Evolutionary conservation across 2,888 invertebrate species (phyloP), one percentile per base, ranked within the genome.

Genomic region (Limnephilus marmoratus): DNA sequence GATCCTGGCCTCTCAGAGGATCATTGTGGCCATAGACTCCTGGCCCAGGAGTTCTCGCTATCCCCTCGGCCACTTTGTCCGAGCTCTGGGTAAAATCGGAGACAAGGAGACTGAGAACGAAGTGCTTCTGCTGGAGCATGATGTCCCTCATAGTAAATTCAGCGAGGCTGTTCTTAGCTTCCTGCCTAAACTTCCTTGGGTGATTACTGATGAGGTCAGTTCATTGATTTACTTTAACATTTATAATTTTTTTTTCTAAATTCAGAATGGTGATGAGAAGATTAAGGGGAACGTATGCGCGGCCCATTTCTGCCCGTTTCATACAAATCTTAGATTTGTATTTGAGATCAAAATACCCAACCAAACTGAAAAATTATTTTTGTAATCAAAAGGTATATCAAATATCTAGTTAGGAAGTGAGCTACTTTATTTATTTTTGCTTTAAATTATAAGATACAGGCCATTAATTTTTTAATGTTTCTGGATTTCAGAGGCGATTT

Each of bases 91-190:
- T 29, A 97, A 97, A 90, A 97, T 99, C 93, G 96, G 99, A 41
- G 98, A 99, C 94, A 98, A 98, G 94, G 97, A 98, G 24, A 99
- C 99, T 0, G 99, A 99, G 95, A 99, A 99, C 95, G 99, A 99
- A 95, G 99, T 99, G 13, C 97, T 99, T 82, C 96, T 99, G 2
- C 95, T 99, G 93, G 99, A 99, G 94, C 99, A 99, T 95, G 99
- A 99, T 95, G 98, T 99, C 2, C 99, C 99, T 0, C 99, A 99
- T 95, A 98, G 98, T 94, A 97, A 98, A 94, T 99, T 99, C 95
- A 99, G 99, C 0, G 98, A 99, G 94, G 98, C 98, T 68, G 99
- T 99, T 29, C 97, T 99, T 0, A 97, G 97, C 91, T 99, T 98
- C 95, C 96, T 99, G 85, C 99, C 99, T 0, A 97, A 97, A 93